phyloP scores from a whole-genome alignment of 2,797 vertebrate species.

The Spea hammondii region DNA sequence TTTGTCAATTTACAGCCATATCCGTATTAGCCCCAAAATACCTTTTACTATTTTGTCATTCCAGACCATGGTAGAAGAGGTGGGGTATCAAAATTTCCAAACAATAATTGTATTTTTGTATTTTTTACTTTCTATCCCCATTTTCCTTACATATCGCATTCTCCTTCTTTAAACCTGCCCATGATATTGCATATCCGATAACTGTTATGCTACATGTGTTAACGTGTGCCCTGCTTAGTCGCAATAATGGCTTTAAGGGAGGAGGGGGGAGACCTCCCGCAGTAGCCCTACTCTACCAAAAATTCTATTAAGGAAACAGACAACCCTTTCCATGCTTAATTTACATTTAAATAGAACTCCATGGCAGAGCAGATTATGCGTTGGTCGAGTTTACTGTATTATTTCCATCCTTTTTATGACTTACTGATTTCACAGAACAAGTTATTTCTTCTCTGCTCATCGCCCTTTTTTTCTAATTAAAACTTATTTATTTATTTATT shows the following conservation, averaged over 20 bases:
- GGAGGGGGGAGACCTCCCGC: slow-evolving; percentile 16
- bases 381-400: slow-evolving; percentile 42
- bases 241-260: not conserved
- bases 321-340: slow-evolving; percentile 43
- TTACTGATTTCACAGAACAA: slow-evolving; percentile 43
- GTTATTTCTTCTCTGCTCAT: slow-evolving; percentile 38
- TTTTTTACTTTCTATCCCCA: no score
- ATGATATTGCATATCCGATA: no score
- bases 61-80: no score
- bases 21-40: no score
- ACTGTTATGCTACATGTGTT: no score
- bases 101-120: no score
- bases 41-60: no score
- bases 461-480: slow-evolving; percentile 47
- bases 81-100: no score
- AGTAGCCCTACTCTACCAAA: slow-evolving; percentile 26
- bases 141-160: no score
- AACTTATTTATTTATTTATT: slow-evolving; percentile 47
- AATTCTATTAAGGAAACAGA: slow-evolving; percentile 41
- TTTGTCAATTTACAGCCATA: no score
- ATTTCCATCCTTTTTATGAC: slow-evolving; percentile 46
- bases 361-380: slow-evolving; percentile 40
- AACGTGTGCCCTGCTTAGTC: no score
- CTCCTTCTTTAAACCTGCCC: no score
- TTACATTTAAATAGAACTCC: slow-evolving; percentile 53